Percentiles rank a stretch among this genome's conserved stretches.
These are phyloP conservation scores for Zelleria hepariella DNA, from an alignment of 2,888 invertebrate species.

Conservation along the genomic window DNA sequence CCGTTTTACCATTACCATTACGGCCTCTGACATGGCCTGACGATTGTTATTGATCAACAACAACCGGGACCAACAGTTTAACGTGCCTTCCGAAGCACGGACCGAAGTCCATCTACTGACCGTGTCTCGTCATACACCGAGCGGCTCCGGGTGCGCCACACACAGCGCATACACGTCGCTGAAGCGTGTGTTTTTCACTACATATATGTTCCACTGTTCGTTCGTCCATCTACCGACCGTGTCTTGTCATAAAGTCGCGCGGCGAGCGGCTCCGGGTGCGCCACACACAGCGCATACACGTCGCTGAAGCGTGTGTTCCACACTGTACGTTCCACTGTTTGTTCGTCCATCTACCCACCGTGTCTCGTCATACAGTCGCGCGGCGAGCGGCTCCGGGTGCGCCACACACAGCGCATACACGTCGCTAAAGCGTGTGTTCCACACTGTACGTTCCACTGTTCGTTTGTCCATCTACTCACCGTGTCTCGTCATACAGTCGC, in stretches of 20 bases:
- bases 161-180: no score
- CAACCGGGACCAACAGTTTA: no score
- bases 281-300: conserved; percentile 96
- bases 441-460: conserved; percentile 84
- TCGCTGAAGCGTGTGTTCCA: conserved; percentile 97
- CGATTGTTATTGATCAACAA: no score
- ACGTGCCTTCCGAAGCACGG: no score
- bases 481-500: no score
- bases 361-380: conserved; percentile 91
- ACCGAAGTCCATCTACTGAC: no score
- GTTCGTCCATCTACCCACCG: conserved; percentile 55
- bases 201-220: no score
- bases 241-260: conserved; percentile 93
- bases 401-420: conserved; percentile 97
- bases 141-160: no score
- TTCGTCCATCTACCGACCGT: conserved; percentile 71
- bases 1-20: no score
- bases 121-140: no score
- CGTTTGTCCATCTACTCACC: conserved; percentile 92
- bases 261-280: conserved; percentile 94
- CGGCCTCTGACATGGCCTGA: no score
- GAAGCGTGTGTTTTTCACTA: no score
- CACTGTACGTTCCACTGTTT: conserved; percentile 76
- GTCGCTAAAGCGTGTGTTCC: conserved; percentile 96
- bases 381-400: conserved; percentile 94